Conservation (phyloP, 1,140 invertebrate species). For the Zophobas morio region DNA sequence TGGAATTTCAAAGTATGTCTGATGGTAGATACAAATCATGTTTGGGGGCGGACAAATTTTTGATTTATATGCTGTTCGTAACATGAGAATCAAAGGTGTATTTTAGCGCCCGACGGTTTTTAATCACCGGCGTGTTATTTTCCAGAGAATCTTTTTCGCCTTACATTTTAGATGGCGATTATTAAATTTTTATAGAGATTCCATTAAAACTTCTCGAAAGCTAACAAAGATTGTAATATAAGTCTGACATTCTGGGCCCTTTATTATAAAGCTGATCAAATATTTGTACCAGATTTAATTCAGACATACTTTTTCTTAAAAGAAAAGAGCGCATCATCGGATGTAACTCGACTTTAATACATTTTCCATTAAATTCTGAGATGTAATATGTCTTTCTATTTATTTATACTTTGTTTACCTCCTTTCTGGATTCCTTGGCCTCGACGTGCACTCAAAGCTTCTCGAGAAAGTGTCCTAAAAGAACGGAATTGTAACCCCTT, state of each 20-base stretch:
- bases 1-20: no score
- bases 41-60: no score
- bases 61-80: no score
- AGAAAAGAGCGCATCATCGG: constrained; percentile 12
- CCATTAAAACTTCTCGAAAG: constrained; percentile 32
- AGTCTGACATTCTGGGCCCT: constrained; percentile 24
- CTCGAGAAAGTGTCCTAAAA: background rate
- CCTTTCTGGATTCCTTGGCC: constrained; percentile 8
- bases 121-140: constrained; percentile 11
- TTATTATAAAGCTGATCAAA: constrained; percentile 41
- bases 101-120: background rate
- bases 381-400: constrained; percentile 32
- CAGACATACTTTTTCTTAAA: constrained; percentile 27
- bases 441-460: constrained; percentile 15
- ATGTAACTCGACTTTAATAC: constrained; percentile 27
- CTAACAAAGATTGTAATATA: constrained; percentile 34
- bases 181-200: constrained; percentile 39
- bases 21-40: no score
- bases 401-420: constrained; percentile 39
- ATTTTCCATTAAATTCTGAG: background rate
- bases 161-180: constrained; percentile 19
- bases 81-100: no score
- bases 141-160: background rate
- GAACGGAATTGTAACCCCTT: constrained; percentile 28
- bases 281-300: constrained; percentile 41